A percentile compares a stretch with the other conserved stretches of the same genome.
Conservation (phyloP, 2,888 invertebrate genomes). For the Synergus japonicus region DNA sequence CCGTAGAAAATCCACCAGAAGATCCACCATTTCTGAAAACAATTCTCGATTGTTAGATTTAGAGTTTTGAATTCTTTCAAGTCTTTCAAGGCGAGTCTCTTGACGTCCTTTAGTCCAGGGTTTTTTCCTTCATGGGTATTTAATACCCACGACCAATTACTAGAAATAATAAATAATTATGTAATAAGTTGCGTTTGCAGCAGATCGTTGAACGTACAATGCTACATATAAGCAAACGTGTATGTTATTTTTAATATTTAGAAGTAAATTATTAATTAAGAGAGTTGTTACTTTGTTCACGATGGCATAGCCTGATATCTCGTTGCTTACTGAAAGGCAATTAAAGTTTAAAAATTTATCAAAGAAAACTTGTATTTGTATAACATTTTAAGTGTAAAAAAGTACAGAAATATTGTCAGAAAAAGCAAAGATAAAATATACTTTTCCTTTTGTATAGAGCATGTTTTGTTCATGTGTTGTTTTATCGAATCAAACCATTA, state of each 20-base stretch:
- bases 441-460: no score
- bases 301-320: constrained; percentile 10
- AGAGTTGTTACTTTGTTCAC: background rate
- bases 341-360: background rate
- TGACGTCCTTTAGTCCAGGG: background rate
- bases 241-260: constrained; percentile 17
- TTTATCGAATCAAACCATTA: background rate
- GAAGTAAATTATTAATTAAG: background rate
- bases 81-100: background rate
- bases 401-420: background rate
- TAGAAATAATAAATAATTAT: background rate
- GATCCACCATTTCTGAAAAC: constrained; percentile 15
- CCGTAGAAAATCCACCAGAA: constrained; percentile 21
- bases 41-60: background rate
- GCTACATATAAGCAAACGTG: background rate
- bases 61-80: background rate
- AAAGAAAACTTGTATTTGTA: background rate
- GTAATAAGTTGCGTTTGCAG: constrained; percentile 19
- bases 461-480: no score
- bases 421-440: no score
- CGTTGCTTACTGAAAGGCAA: background rate
- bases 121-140: background rate
- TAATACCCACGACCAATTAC: constrained; percentile 1
- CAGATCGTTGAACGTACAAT: constrained; percentile 3
- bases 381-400: background rate